Conservation (phyloP, 2,888 invertebrate genomes). For the Vesta saturnalis region DNA sequence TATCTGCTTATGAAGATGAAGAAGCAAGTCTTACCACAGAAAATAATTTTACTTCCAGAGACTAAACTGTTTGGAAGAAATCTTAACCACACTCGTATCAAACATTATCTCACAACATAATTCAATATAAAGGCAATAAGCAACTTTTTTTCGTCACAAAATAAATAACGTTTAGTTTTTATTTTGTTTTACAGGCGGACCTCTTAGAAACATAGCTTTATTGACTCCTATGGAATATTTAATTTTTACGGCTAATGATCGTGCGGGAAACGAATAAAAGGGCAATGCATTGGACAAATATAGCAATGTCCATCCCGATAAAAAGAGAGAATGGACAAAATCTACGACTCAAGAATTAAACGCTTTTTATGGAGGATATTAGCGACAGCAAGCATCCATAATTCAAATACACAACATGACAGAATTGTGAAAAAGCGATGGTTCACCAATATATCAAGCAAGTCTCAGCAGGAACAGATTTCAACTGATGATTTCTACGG, state of each 20-base stretch:
- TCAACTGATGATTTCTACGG: conserved; percentile 19
- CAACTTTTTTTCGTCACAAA: too few species aligned
- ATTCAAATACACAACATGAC: conserved; percentile 14
- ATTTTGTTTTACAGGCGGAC: neutral
- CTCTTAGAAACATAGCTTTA: neutral
- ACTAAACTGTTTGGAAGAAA: too few species aligned
- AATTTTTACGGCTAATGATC: neutral
- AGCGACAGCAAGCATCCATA: conserved; percentile 9
- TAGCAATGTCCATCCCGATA: neutral
- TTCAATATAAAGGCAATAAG: too few species aligned
- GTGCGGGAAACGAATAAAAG: neutral
- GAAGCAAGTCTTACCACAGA: too few species aligned
- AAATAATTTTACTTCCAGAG: too few species aligned
- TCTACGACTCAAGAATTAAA: neutral
- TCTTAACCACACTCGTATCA: too few species aligned
- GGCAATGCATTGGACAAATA: neutral
- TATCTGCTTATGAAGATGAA: too few species aligned
- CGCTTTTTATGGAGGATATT: neutral
- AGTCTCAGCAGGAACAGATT: conserved; percentile 4
- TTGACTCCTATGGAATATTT: neutral
- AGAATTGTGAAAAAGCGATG: conserved; percentile 19
- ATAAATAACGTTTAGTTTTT: neutral
- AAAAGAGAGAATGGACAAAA: neutral
- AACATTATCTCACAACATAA: too few species aligned
- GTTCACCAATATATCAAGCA: conserved; percentile 8